A percentile compares a stretch with the other conserved stretches of the same genome.
These are phyloP conservation scores for Momotus momota DNA, from an alignment of 2,797 vertebrate genomes.

Conservation along the genomic window DNA sequence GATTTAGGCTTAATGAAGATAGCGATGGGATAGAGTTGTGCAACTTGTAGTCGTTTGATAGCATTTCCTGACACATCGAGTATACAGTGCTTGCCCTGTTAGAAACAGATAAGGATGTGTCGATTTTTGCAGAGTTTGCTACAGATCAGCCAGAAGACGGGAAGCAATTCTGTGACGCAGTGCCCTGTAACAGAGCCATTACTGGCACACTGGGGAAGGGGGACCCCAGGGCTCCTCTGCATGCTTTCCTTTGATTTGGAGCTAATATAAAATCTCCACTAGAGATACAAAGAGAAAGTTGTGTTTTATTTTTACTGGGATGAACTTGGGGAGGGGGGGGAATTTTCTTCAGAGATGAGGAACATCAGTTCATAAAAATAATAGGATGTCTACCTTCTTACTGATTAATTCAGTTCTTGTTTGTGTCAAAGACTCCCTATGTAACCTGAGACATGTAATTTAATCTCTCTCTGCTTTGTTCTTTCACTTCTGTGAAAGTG, in stretches of 20 bases:
- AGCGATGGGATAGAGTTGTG: conserved; percentile 97
- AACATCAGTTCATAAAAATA: background rate
- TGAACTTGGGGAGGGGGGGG: background rate
- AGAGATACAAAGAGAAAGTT: background rate
- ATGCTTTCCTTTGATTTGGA: background rate
- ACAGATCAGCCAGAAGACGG: background rate
- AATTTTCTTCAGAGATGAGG: background rate
- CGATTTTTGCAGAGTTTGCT: conserved; percentile 13
- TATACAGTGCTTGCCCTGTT: conserved; percentile 97
- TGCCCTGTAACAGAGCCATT: background rate
- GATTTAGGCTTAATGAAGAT: conserved; percentile 98
- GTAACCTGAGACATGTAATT: background rate
- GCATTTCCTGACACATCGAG: conserved; percentile 98
- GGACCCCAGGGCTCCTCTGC: background rate
- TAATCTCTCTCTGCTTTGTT: background rate
- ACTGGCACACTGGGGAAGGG: background rate
- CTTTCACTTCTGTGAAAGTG: background rate
- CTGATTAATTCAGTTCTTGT: background rate
- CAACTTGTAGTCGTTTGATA: conserved; percentile 97
- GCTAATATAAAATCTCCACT: background rate
- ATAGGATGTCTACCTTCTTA: background rate
- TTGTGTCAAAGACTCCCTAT: background rate
- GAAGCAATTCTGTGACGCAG: accelerated
- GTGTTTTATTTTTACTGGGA: background rate
- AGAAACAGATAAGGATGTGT: conserved; percentile 43